These are phyloP conservation scores for Drosophila pseudoobscura DNA, from an alignment of 1,140 invertebrate species.

Conservation along the genomic window DNA sequence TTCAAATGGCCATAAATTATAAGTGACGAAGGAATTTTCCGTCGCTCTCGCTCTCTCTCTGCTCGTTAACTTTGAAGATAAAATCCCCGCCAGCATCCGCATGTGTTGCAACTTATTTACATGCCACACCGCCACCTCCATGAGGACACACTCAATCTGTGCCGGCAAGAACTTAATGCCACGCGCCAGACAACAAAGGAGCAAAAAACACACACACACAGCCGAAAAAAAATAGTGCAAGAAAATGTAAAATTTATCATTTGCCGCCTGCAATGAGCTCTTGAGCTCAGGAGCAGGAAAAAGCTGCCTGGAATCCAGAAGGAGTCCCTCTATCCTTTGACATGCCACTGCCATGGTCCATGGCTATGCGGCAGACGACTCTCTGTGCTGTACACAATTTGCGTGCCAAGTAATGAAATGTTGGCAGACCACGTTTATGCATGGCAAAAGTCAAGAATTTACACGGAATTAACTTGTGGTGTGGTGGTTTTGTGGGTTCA, in stretches of 20 bases:
- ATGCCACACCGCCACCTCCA: conserved; percentile 17
- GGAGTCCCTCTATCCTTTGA: conserved; percentile 12
- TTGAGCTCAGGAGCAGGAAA: background rate
- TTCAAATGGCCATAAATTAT: conserved; percentile 74
- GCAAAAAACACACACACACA: conserved; percentile 42
- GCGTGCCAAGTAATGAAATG: conserved; percentile 42
- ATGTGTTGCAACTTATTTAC: conserved; percentile 58
- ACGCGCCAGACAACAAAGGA: conserved; percentile 72
- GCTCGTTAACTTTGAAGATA: conserved; percentile 60
- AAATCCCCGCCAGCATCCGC: conserved; percentile 47
- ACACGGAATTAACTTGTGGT: too few species aligned
- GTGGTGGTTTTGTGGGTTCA: too few species aligned
- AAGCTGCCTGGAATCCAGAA: background rate
- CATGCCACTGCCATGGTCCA: conserved; percentile 3
- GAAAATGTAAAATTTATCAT: conserved; percentile 48
- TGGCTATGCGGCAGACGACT: background rate
- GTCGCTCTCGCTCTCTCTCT: conserved; percentile 15
- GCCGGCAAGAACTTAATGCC: conserved; percentile 62
- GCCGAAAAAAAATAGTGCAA: conserved; percentile 31
- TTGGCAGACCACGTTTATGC: background rate
- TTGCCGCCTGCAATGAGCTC: conserved; percentile 35
- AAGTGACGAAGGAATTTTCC: conserved; percentile 55
- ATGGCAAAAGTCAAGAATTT: background rate
- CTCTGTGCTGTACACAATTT: conserved; percentile 15
- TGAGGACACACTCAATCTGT: conserved; percentile 58